Percentiles rank a stretch among this genome's conserved stretches.
Conservation (phyloP, 2,888 invertebrate species). For the Tetragonula carbonaria region DNA sequence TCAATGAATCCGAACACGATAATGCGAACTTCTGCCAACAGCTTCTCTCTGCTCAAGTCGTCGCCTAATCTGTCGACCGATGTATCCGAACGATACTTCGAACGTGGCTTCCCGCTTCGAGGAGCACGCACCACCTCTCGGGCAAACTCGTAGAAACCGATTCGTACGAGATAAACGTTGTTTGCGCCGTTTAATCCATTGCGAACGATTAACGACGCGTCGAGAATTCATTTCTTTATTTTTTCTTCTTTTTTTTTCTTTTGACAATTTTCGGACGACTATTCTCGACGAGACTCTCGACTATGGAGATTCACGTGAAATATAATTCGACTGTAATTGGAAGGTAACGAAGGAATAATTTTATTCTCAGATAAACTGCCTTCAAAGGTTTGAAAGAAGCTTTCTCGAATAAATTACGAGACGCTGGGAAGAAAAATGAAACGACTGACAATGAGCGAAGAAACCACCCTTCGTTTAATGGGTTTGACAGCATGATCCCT, state of each 20-base stretch:
- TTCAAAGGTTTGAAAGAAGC: background rate
- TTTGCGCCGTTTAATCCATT: conserved; percentile 23
- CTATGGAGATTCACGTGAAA: no score
- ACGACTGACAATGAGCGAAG: background rate
- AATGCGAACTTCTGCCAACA: conserved; percentile 77
- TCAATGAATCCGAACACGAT: conserved; percentile 81
- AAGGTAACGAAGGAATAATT: no score
- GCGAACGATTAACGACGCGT: background rate
- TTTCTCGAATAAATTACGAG: conserved; percentile 25
- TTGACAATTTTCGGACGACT: no score
- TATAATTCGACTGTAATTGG: no score
- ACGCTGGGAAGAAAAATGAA: background rate
- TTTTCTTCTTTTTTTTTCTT: no score
- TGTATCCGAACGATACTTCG: conserved; percentile 35
- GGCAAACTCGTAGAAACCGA: background rate
- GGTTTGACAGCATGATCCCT: background rate
- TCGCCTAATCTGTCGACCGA: conserved; percentile 70
- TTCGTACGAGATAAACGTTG: conserved; percentile 21
- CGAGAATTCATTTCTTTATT: background rate
- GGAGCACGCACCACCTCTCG: conserved; percentile 8
- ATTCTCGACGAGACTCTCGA: no score
- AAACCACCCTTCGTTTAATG: background rate
- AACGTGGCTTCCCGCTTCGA: background rate
- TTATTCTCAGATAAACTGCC: no score
- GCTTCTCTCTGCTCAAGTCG: conserved; percentile 53